Conservation (phyloP, 2,888 invertebrate genomes). For the Galerucella nymphaeae region DNA sequence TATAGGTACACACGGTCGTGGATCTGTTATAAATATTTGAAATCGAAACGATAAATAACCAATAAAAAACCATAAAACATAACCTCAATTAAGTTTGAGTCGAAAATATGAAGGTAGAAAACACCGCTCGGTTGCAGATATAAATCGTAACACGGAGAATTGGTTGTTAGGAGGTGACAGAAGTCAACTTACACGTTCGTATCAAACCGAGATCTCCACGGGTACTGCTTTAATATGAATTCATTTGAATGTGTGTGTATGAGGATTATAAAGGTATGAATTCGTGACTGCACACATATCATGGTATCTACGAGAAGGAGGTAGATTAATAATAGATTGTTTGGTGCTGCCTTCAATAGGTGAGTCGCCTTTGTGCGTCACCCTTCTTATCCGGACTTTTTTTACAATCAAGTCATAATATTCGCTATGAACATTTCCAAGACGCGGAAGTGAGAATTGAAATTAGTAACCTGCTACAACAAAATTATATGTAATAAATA, state of each 20-base stretch:
- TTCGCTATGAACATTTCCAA: too few relatives aligned
- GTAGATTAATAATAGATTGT: constrained; percentile 42
- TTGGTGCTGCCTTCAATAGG: constrained; percentile 30
- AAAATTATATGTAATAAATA: too few relatives aligned
- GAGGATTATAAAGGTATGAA: constrained; percentile 48
- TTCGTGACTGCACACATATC: constrained; percentile 52
- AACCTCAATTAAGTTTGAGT: constrained; percentile 41
- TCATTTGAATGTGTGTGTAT: constrained; percentile 52
- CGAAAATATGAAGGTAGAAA: constrained; percentile 37
- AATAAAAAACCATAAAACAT: constrained; percentile 41
- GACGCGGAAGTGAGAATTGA: too few relatives aligned
- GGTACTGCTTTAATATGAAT: constrained; percentile 55
- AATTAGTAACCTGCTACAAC: too few relatives aligned
- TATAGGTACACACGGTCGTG: constrained; percentile 25
- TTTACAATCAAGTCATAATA: neutral
- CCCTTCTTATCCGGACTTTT: constrained; percentile 16
- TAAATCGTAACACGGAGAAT: constrained; percentile 52
- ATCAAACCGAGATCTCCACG: constrained; percentile 54
- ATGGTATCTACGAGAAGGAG: constrained; percentile 40
- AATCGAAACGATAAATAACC: constrained; percentile 39
- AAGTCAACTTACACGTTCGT: constrained; percentile 52
- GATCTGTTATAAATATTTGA: constrained; percentile 35
- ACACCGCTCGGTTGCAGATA: constrained; percentile 40
- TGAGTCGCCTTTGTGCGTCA: constrained; percentile 23
- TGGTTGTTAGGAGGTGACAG: constrained; percentile 55